Evolutionary conservation across 2,113 vertebrate species (phyloP).

Genomic region (Callionymus lyra): DNA sequence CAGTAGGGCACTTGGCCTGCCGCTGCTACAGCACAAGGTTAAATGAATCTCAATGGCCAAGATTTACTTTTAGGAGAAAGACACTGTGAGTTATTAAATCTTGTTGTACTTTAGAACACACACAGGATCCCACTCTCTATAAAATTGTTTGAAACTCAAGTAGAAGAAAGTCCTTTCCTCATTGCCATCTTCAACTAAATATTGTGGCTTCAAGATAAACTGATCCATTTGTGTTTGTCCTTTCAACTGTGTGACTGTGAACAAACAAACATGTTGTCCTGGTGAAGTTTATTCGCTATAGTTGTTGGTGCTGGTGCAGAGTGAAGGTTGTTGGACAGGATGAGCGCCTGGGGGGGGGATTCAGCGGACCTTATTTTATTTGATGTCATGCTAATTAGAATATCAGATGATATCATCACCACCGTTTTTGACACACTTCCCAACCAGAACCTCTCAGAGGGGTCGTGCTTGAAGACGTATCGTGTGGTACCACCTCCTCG

Average conservation of each 20-base stretch:
- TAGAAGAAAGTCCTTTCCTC: no score
- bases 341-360: conserved; percentile 31
- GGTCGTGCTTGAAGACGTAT: conserved; percentile 27
- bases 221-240: no score
- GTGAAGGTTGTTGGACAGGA: conserved; percentile 44
- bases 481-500: conserved; percentile 28
- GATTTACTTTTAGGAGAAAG: background rate
- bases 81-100: no score
- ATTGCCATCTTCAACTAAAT: no score
- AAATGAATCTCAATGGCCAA: conserved; percentile 2
- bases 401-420: conserved; percentile 27
- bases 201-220: no score
- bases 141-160: no score
- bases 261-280: no score
- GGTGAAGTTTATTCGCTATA: no score
- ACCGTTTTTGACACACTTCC: conserved; percentile 41
- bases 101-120: no score
- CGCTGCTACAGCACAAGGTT: conserved; percentile 18
- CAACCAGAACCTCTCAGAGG: conserved; percentile 24
- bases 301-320: no score
- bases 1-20: conserved; percentile 30
- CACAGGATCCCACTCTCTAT: no score
- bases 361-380: conserved; percentile 41
- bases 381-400: conserved; percentile 54
- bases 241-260: no score